A percentile compares a stretch with the other conserved stretches of the same genome.
Evolutionary conservation across 2,797 vertebrate genomes (phyloP).

Genomic region (Crenichthys baileyi): DNA sequence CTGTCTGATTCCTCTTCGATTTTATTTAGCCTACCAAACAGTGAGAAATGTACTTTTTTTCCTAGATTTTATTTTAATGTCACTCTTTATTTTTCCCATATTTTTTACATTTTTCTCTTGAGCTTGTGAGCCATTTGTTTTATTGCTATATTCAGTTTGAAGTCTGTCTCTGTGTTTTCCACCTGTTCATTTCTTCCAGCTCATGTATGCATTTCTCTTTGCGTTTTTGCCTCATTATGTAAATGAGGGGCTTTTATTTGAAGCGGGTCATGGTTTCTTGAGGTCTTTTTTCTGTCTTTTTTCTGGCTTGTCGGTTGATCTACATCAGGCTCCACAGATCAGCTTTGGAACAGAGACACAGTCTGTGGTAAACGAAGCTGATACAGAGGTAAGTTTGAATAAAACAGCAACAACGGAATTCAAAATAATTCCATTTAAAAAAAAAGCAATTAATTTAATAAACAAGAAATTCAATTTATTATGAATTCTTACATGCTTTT

Average conservation of each 20-base stretch:
- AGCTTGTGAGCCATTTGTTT: neutral
- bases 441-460: neutral
- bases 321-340: neutral
- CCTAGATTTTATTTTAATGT: neutral
- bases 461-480: neutral
- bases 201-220: conserved; percentile 2
- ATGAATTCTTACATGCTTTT: neutral
- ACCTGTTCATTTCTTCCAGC: neutral
- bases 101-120: neutral
- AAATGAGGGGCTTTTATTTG: conserved; percentile 9
- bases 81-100: neutral
- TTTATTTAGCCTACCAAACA: too few species aligned
- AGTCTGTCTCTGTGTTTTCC: neutral
- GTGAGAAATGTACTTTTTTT: neutral
- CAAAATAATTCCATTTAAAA: neutral
- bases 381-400: neutral
- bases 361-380: neutral
- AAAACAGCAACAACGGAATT: neutral
- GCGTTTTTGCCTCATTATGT: conserved; percentile 1
- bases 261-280: neutral
- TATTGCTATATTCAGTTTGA: neutral
- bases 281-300: neutral
- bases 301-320: neutral
- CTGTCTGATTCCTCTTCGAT: neutral
- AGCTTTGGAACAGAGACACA: too few species aligned